Percentiles rank a stretch among this genome's conserved stretches.
Evolutionary conservation across 2,797 vertebrate genomes (phyloP).

Genomic region (Peromyscus eremicus): DNA sequence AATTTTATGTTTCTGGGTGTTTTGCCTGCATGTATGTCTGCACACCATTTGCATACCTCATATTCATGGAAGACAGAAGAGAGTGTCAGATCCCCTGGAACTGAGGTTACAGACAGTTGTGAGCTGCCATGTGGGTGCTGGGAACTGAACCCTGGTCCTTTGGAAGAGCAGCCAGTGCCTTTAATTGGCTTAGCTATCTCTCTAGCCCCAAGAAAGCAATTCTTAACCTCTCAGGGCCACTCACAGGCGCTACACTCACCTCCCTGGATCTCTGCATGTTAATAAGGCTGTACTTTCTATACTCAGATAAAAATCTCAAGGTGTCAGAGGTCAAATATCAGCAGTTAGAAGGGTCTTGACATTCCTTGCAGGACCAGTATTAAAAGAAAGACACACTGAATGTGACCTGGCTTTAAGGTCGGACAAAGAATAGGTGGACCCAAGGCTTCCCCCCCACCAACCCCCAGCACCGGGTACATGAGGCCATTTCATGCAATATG

Average conservation of each 20-base stretch:
- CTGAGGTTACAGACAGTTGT: no score
- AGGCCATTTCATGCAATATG: neutral
- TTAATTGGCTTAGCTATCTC: neutral
- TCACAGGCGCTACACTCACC: accelerated
- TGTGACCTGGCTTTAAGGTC: neutral
- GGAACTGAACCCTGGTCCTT: no score
- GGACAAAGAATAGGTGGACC: neutral
- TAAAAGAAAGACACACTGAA: neutral
- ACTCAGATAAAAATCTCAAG: conserved; percentile 55
- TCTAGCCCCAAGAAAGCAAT: neutral
- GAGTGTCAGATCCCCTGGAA: no score
- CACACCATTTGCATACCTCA: no score
- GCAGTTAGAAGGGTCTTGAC: conserved; percentile 4
- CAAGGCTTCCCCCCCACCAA: neutral
- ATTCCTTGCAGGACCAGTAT: neutral
- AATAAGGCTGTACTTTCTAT: neutral
- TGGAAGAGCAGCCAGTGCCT: neutral
- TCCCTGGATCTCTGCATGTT: neutral
- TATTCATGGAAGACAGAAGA: no score
- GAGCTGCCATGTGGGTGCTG: no score
- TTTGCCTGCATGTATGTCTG: no score
- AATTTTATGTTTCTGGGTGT: no score
- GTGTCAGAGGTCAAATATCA: conserved; percentile 30
- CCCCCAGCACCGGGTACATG: neutral
- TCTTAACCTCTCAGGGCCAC: neutral